Evolutionary conservation across 2,797 vertebrate species (phyloP).

Genomic region (Monodelphis domestica): DNA sequence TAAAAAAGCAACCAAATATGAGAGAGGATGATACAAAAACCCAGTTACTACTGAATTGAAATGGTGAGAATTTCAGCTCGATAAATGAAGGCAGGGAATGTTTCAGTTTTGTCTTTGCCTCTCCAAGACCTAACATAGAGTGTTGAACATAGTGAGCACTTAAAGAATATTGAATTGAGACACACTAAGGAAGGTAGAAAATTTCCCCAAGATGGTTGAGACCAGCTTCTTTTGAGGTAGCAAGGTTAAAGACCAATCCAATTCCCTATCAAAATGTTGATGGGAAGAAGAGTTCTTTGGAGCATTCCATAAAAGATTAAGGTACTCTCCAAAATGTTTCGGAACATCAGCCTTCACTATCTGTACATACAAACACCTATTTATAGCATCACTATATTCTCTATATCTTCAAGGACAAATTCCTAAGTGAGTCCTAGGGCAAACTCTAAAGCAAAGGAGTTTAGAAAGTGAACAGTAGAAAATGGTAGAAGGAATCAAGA

Average conservation of each 20-base stretch:
- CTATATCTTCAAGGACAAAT: neutral
- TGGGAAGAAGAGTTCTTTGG: neutral
- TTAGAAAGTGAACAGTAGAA: neutral
- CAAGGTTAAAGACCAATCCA: neutral
- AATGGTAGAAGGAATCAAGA: neutral
- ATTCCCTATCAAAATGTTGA: neutral
- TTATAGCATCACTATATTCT: neutral
- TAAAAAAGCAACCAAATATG: conserved; percentile 15
- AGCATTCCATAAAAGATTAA: neutral
- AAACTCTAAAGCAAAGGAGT: neutral
- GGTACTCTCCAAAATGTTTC: neutral
- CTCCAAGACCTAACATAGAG: neutral
- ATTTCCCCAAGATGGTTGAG: neutral
- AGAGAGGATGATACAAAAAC: neutral
- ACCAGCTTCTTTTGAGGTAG: neutral
- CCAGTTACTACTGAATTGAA: too few species aligned
- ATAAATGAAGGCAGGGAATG: neutral
- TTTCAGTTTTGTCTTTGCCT: neutral
- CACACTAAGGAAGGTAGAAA: neutral
- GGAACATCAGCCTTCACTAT: neutral
- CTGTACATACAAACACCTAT: neutral
- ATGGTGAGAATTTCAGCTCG: neutral
- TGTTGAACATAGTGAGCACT: neutral
- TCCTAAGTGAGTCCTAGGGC: neutral
- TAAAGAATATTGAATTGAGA: neutral